Base-by-base conservation (phyloP, 2,797 vertebrate species). In the Bovichtus diacanthus region DNA sequence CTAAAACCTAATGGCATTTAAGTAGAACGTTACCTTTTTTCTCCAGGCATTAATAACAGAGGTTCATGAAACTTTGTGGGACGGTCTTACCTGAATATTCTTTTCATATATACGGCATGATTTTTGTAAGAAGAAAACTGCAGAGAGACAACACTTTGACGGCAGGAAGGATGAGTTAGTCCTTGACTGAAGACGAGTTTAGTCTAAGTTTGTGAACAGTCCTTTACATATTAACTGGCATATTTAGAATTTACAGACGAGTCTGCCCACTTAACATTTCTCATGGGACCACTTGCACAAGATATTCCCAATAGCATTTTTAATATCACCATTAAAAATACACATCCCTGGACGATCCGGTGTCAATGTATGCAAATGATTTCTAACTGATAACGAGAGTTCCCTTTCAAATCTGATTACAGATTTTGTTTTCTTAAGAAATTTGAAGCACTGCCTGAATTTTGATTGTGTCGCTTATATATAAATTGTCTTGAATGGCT, bases 151-250 rank as follows among this genome's bases (percentile, higher is more conserved):
- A 25, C 2, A n/a, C 23, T 56, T 34, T 70, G 15, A 34, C 1
- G 2, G 19, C 23, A 50, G 46, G 21, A 44, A 12, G 4, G 21
- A 9, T 31, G 39, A 39, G 39, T 23, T 49, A 41, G 23, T 47
- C 55, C 69, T 46, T 75, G 11, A 60, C 55, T 38, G 29, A 68
- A 25, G n/a, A n/a, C n/a, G n/a, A n/a, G n/a, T n/a, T n/a, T n/a
- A n/a, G n/a, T n/a, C n/a, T n/a, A n/a, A n/a, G n/a, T n/a, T n/a
- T n/a, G n/a, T n/a, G n/a, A n/a, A n/a, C n/a, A n/a, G n/a, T n/a
- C n/a, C n/a, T n/a, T n/a, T n/a, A n/a, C 9, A 43, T 31, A 31
- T 38, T 21, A 43, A 23, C 21, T 50, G 31, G 6, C 18, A 38
- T 38, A 36, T 58, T 43, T 44, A 31, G 51, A 46, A 41, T 27